These are phyloP conservation scores for Periparus ater DNA, from an alignment of 2,797 vertebrate species.

Conservation along the genomic window DNA sequence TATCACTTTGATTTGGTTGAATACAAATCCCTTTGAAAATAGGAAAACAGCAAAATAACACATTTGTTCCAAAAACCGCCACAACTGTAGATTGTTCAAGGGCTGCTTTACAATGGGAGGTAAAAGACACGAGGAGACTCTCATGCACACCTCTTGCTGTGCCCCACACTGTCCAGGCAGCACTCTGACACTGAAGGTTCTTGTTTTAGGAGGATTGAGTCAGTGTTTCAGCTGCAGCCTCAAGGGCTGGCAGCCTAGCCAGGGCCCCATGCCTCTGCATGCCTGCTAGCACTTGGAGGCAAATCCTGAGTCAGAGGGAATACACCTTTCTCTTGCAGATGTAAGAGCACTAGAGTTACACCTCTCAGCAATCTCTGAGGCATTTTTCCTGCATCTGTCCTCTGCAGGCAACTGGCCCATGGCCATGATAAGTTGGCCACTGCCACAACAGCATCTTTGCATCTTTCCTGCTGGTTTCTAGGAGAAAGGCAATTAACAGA, in stretches of 20 bases:
- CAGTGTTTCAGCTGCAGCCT: constrained; percentile 56
- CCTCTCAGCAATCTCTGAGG: background rate
- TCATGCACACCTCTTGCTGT: background rate
- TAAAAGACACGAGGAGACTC: background rate
- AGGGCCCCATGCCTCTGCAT: constrained; percentile 48
- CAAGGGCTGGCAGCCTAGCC: constrained; percentile 18
- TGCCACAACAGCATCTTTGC: background rate
- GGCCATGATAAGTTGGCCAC: background rate
- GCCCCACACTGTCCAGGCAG: background rate
- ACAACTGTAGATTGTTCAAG: background rate
- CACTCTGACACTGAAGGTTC: background rate
- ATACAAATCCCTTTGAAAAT: constrained; percentile 36
- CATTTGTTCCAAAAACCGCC: background rate
- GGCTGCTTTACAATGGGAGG: background rate
- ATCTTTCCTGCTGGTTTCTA: background rate
- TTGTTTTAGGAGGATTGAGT: constrained; percentile 4
- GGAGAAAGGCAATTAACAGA: background rate
- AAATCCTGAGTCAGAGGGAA: constrained; percentile 38
- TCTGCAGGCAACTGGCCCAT: constrained; percentile 12
- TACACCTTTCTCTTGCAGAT: constrained; percentile 41
- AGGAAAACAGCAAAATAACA: constrained; percentile 12
- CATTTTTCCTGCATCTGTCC: background rate
- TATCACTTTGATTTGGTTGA: constrained; percentile 20
- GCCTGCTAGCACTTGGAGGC: constrained; percentile 52
- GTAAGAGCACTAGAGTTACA: background rate